Conservation (phyloP, 2,113 vertebrate genomes). For the Rhea pennata region DNA sequence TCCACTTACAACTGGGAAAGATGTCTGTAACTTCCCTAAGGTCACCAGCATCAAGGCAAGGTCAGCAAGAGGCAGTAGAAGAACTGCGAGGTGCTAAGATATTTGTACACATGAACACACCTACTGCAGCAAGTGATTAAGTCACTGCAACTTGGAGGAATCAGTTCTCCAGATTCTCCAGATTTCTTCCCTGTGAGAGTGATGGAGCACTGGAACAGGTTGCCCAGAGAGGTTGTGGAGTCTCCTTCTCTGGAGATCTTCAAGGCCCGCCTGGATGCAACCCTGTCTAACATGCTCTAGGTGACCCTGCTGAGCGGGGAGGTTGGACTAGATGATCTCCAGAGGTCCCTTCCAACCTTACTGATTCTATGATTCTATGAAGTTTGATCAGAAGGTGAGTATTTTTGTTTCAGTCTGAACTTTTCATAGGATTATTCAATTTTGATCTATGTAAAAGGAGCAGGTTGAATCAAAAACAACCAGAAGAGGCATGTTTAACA, state of each 20-base stretch:
- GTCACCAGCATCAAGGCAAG: not conserved
- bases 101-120: not conserved
- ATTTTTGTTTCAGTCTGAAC: not conserved
- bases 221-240: too few relatives aligned
- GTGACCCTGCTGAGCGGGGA: too few relatives aligned
- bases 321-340: too few relatives aligned
- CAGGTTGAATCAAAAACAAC: not conserved
- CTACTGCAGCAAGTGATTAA: not conserved
- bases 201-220: too few relatives aligned
- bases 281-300: too few relatives aligned
- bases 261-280: too few relatives aligned
- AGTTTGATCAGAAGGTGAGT: not conserved
- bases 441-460: not conserved
- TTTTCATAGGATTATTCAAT: not conserved
- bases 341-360: too few relatives aligned
- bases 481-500: not conserved
- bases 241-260: too few relatives aligned
- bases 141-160: not conserved
- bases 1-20: not conserved
- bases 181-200: too few relatives aligned
- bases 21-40: not conserved
- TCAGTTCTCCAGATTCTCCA: not conserved
- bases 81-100: rapidly evolving
- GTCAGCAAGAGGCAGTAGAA: not conserved
- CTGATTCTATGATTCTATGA: too few relatives aligned